Evolutionary conservation across 2,888 invertebrate species (phyloP).

Genomic region (Teleiodes luculella): DNA sequence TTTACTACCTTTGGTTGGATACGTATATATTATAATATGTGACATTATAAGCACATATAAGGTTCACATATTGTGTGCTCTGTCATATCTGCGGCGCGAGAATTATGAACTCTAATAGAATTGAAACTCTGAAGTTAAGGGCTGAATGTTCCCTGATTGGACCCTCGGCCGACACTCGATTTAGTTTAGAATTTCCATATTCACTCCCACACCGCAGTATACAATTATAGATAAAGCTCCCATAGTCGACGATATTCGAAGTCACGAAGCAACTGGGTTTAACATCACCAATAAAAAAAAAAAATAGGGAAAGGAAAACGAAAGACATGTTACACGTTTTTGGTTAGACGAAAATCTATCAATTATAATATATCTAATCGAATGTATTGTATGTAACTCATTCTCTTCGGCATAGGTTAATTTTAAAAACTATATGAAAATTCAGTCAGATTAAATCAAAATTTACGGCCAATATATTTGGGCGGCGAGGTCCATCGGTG

Average conservation of each 20-base stretch:
- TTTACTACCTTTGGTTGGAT: no score
- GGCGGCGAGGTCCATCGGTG: slow-evolving; percentile 40
- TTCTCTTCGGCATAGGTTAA: neutral
- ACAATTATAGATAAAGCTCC: neutral
- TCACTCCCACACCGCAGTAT: neutral
- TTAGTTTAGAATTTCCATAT: neutral
- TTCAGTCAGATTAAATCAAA: slow-evolving; percentile 19
- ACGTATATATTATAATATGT: no score
- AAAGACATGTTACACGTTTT: no score
- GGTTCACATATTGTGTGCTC: no score
- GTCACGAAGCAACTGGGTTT: no score
- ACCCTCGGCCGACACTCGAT: neutral
- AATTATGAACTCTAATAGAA: neutral
- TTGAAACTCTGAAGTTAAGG: neutral
- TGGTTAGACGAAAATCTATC: no score
- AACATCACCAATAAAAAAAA: no score
- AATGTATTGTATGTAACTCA: no score
- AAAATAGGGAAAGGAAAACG: no score
- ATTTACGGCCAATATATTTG: slow-evolving; percentile 41
- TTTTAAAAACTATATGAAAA: slow-evolving; percentile 10
- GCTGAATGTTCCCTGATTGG: slow-evolving; percentile 2
- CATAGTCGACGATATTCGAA: neutral
- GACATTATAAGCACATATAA: no score
- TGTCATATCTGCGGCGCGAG: no score
- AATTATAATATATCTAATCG: no score